phyloP scores from a whole-genome alignment of 64 coral and sea anemone species.

The Dendrophyllia cribrosa region DNA sequence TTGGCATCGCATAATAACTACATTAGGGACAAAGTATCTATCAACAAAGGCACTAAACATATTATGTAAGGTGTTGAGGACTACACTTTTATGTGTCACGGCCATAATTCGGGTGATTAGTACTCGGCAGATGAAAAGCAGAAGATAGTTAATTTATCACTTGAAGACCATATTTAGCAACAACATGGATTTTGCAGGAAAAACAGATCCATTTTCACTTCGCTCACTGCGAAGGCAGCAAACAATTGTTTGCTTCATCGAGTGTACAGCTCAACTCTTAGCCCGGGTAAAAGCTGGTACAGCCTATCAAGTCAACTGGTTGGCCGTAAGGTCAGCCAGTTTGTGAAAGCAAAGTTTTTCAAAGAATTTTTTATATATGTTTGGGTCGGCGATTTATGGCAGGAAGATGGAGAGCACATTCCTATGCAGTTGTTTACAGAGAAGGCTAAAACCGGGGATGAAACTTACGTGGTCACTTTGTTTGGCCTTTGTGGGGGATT shows the following conservation, averaged over 20 bases:
- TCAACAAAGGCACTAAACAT: too few species aligned
- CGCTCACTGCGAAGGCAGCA: not conserved
- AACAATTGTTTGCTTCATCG: not conserved
- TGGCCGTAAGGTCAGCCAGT: not conserved
- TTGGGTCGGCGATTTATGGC: slow-evolving; percentile 43
- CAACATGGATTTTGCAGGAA: not conserved
- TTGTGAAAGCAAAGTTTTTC: slow-evolving; percentile 45
- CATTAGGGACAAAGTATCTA: too few species aligned
- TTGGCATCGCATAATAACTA: too few species aligned
- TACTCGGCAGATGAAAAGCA: too few species aligned
- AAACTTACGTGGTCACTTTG: slow-evolving; percentile 16
- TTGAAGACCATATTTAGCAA: not conserved
- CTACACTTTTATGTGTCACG: too few species aligned
- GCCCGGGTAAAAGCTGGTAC: not conserved
- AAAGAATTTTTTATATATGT: slow-evolving; percentile 9
- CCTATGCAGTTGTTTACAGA: not conserved
- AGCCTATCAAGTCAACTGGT: not conserved
- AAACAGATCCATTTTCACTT: not conserved
- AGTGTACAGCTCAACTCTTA: not conserved
- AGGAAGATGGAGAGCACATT: slow-evolving; percentile 55
- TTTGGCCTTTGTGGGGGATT: slow-evolving; percentile 18
- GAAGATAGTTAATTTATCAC: not conserved
- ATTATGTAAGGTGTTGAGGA: too few species aligned
- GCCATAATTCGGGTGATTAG: too few species aligned
- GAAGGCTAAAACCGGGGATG: not conserved